These are phyloP conservation scores for Phania funesta DNA, from an alignment of 2,888 invertebrate genomes.

Conservation along the genomic window DNA sequence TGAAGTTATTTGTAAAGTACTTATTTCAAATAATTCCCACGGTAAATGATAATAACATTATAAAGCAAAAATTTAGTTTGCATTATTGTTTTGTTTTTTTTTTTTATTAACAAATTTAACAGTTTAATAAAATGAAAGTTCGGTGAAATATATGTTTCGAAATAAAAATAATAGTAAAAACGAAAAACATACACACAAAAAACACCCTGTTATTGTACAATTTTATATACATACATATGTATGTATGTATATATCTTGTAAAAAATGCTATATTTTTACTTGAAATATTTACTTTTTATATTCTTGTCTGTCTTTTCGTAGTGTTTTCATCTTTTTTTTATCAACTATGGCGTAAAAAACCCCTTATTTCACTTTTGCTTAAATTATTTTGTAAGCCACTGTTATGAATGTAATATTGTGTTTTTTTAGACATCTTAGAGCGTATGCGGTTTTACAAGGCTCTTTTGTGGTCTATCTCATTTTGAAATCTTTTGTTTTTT, in stretches of 20 bases:
- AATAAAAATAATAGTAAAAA: no score
- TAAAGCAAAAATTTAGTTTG: background rate
- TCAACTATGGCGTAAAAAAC: background rate
- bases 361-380: constrained; percentile 10
- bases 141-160: no score
- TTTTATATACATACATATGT: no score
- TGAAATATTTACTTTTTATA: background rate
- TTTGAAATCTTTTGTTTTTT: constrained; percentile 18
- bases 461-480: constrained; percentile 39
- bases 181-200: no score
- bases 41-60: constrained; percentile 15
- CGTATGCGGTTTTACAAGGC: constrained; percentile 43
- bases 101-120: background rate
- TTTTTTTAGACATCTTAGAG: constrained; percentile 9
- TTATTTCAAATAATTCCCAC: constrained; percentile 51
- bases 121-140: no score
- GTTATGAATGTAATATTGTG: constrained; percentile 41
- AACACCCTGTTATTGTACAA: no score
- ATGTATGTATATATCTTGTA: no score
- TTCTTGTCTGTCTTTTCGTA: background rate
- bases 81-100: background rate
- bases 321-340: background rate
- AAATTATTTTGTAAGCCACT: constrained; percentile 56
- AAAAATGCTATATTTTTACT: no score
- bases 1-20: background rate